A percentile compares a stretch with the other conserved stretches of the same genome.
phyloP scores from a whole-genome alignment of 2,797 vertebrate species.

The Propithecus perrieri region DNA sequence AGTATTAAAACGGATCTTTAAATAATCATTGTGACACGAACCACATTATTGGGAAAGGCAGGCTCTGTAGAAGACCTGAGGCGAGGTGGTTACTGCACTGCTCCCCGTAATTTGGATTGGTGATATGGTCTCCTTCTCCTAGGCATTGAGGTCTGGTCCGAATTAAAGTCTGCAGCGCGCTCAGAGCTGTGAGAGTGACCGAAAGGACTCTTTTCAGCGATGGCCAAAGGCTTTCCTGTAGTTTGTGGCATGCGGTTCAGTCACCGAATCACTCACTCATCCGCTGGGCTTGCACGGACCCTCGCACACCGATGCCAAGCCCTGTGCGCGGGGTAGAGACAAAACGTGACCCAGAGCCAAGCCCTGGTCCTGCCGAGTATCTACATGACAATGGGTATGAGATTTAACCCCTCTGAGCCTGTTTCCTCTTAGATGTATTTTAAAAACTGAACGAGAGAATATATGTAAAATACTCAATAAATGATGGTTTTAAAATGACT shows the following conservation, averaged over 20 bases:
- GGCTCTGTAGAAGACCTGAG: neutral
- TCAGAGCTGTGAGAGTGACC: neutral
- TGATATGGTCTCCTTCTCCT: neutral
- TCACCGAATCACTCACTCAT: conserved; percentile 3
- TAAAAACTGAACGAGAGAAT: conserved; percentile 12
- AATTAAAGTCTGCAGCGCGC: neutral
- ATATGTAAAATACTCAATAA: neutral
- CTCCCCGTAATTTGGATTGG: neutral
- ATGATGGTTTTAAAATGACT: neutral
- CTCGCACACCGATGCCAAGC: neutral
- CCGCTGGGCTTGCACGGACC: neutral
- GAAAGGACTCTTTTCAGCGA: neutral
- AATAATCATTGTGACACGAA: neutral
- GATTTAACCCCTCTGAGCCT: conserved; percentile 13
- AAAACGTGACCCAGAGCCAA: conserved; percentile 48
- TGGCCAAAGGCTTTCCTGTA: neutral
- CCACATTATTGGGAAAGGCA: conserved; percentile 4
- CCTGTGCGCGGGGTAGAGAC: neutral
- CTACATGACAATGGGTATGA: neutral
- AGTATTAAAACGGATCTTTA: conserved; percentile 30
- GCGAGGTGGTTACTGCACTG: neutral
- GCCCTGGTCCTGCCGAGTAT: neutral
- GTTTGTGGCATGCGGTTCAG: neutral
- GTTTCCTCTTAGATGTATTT: neutral
- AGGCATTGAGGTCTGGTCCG: conserved; percentile 33